Conservation (phyloP, 1,140 invertebrate genomes). For the Mycetomoellerius zeteki region DNA sequence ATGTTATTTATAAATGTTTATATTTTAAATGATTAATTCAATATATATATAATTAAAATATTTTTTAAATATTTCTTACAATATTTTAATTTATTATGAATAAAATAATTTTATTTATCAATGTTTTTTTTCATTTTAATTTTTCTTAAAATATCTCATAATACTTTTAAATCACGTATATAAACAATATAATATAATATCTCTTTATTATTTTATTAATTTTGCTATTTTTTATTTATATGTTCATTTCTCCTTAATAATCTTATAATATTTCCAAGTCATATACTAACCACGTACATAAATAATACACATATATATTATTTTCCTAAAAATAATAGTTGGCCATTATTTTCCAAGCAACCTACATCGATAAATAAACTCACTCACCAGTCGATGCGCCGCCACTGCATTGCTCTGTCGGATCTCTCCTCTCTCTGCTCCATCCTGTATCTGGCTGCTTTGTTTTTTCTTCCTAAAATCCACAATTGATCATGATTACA, state of each 20-base stretch:
- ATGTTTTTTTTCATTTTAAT: neutral
- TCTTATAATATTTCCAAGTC: neutral
- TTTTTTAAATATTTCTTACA: neutral
- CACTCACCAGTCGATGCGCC: neutral
- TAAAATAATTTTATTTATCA: conserved; percentile 10
- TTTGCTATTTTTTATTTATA: neutral
- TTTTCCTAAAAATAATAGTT: conserved; percentile 3
- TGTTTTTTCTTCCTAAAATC: neutral
- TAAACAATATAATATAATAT: neutral
- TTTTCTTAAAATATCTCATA: neutral
- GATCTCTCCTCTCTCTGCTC: neutral
- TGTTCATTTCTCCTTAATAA: neutral
- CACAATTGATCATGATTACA: conserved; percentile 1
- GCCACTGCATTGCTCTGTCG: neutral
- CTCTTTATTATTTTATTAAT: neutral
- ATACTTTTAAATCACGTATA: neutral
- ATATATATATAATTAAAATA: neutral
- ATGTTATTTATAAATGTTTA: neutral
- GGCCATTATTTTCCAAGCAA: conserved; percentile 12
- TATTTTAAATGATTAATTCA: conserved; percentile 15
- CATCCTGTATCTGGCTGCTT: neutral
- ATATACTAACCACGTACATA: neutral
- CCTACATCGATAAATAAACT: conserved; percentile 22
- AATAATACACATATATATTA: neutral
- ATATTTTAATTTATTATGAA: neutral